These are phyloP conservation scores for Pangasianodon gigas DNA, from an alignment of 2,113 vertebrate genomes.

Conservation along the genomic window DNA sequence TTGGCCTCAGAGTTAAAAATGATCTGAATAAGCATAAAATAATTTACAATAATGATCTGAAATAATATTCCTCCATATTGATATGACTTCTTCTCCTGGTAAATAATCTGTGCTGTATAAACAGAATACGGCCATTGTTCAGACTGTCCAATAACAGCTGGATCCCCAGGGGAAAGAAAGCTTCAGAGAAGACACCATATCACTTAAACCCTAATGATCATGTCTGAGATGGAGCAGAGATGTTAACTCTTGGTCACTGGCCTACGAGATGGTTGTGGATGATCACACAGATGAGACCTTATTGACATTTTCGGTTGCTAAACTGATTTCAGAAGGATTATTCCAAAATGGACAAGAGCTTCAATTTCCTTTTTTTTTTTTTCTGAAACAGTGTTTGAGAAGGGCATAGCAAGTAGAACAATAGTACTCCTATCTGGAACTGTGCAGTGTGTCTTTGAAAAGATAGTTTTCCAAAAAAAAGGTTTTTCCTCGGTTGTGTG, in stretches of 20 bases:
- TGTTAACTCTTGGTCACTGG: background rate
- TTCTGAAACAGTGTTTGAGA: background rate
- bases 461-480: background rate
- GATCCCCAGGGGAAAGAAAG: background rate
- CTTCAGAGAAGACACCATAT: background rate
- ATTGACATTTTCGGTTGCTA: constrained; percentile 34
- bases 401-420: background rate
- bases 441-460: background rate
- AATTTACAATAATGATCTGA: background rate
- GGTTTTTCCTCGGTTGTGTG: background rate
- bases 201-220: background rate
- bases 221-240: background rate
- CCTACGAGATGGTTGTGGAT: background rate
- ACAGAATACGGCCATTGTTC: background rate
- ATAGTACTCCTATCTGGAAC: background rate
- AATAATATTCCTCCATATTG: background rate
- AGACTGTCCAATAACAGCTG: background rate
- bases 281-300: constrained; percentile 36
- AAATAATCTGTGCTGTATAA: background rate
- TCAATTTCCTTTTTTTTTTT: background rate
- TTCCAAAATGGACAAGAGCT: constrained; percentile 60
- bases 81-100: background rate
- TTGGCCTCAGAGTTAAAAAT: background rate
- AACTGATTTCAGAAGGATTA: constrained; percentile 37
- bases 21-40: background rate